These are phyloP conservation scores for Drosophila kuntzei DNA, from an alignment of 2,888 invertebrate genomes.

Conservation along the genomic window DNA sequence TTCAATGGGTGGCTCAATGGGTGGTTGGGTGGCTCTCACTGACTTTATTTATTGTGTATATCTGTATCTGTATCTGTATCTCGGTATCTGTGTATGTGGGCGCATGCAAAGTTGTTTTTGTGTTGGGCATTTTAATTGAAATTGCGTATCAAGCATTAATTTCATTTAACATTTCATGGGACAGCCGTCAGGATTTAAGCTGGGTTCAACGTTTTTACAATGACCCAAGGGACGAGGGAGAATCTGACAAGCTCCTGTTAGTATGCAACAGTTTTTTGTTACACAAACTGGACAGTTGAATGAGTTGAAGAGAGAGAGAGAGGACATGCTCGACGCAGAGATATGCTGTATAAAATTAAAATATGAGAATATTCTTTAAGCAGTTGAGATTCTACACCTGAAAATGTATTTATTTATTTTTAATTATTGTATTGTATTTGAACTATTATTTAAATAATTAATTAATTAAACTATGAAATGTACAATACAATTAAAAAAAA, in stretches of 20 bases:
- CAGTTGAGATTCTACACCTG: no score
- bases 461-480: no score
- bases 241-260: conserved; percentile 16
- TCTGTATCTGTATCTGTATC: no score
- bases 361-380: no score
- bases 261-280: conserved; percentile 37
- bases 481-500: no score
- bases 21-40: conserved; percentile 4
- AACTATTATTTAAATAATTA: no score
- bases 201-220: conserved; percentile 23
- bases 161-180: conserved; percentile 47
- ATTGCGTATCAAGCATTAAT: conserved; percentile 53
- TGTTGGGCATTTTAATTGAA: conserved; percentile 53
- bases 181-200: conserved; percentile 34
- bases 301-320: not conserved
- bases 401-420: no score
- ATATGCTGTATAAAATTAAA: not conserved
- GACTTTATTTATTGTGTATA: conserved; percentile 26
- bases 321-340: not conserved
- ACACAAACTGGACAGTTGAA: conserved; percentile 6
- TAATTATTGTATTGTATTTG: no score
- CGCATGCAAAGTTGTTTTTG: conserved; percentile 16
- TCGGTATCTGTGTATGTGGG: conserved; percentile 5
- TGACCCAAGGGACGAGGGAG: conserved; percentile 7
- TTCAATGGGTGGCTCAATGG: conserved; percentile 11